Base-by-base conservation (phyloP, 2,888 invertebrate species). In the Oxyteleia sp. region DNA sequence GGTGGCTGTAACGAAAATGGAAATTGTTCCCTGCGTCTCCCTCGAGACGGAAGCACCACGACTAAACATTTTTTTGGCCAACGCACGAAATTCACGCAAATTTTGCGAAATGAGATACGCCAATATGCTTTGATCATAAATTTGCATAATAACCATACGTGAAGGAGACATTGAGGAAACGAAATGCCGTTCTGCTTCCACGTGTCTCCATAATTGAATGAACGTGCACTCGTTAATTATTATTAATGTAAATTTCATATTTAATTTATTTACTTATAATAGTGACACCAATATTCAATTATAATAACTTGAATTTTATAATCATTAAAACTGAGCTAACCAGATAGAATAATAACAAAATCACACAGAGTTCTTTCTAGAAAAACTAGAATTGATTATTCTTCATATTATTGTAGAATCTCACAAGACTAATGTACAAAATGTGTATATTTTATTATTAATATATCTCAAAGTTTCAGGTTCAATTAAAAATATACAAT, bases 1-100 rank as follows among this genome's bases (percentile, higher is more conserved):
- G 79, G 79, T 47, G 55, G 66, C 53, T 69, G 63, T 79, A 79
- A 79, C 79, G 63, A 79, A 71, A 79, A 79, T 79, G 79, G 68
- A 78, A 78, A 78, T 68, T 68, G 76, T 82, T 72, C 74, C n/a
- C 20, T 29, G 53, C 72, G 45, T 57, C 53, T 61, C 69, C 68
- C 78, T 18, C 15, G 76, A 64, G 82, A 68, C 16, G 38, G 23
- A 53, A 11, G 35, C 45, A 66, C 64, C 59, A 32, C 32, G 51
- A 32, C 63, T 61, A 82, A 78, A 82, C 71, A 66, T 78, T 76
- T 76, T 59, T 76, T 76, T 61, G 41, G 35, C 35, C 53, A 45
- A 61, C 61, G 61, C 53, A 53, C 41, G 26, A 63, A 53, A 63
- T 69, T 69, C 38, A 55, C 69, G 32, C 55, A 71, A 63, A 79